Percentiles rank a stretch among this genome's conserved stretches.
phyloP scores from a whole-genome alignment of 2,797 vertebrate species.

The Acropternis orthonyx region DNA sequence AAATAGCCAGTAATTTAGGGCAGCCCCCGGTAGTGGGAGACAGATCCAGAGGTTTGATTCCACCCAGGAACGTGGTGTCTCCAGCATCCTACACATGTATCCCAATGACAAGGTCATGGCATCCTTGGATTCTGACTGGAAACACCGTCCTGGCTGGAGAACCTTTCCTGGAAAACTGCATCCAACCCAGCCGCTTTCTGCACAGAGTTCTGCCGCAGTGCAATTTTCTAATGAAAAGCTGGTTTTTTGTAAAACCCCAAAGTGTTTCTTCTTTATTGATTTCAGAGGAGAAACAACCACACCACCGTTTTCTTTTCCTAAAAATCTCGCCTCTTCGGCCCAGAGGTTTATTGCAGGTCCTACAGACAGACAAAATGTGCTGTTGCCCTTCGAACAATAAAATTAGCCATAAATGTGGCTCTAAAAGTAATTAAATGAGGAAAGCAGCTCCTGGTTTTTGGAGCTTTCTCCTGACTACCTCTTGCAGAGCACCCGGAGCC shows the following conservation, averaged over 20 bases:
- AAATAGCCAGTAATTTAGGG: conserved; percentile 59
- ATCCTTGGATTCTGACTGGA: not conserved
- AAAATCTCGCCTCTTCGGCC: not conserved
- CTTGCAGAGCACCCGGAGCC: not conserved
- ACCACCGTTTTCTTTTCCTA: not conserved
- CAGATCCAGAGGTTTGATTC: conserved; percentile 12
- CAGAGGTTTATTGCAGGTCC: not conserved
- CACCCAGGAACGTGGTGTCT: not conserved
- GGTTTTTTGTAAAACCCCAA: not conserved
- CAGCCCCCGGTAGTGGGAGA: conserved; percentile 23
- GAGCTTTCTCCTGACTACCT: not conserved
- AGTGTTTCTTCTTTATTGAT: not conserved
- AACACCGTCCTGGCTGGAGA: not conserved
- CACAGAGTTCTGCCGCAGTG: not conserved
- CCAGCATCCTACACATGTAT: not conserved
- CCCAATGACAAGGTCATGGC: not conserved
- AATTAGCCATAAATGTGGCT: not conserved
- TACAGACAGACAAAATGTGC: not conserved
- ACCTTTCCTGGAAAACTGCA: not conserved
- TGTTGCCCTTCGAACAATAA: not conserved
- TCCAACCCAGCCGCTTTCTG: not conserved
- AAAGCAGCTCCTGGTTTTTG: not conserved
- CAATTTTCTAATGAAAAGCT: not conserved
- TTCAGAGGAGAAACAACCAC: not conserved
- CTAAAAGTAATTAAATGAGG: not conserved